A percentile compares a stretch with the other conserved stretches of the same genome.
phyloP scores from a whole-genome alignment of 2,797 vertebrate genomes.

The Lutjanus argentimaculatus region DNA sequence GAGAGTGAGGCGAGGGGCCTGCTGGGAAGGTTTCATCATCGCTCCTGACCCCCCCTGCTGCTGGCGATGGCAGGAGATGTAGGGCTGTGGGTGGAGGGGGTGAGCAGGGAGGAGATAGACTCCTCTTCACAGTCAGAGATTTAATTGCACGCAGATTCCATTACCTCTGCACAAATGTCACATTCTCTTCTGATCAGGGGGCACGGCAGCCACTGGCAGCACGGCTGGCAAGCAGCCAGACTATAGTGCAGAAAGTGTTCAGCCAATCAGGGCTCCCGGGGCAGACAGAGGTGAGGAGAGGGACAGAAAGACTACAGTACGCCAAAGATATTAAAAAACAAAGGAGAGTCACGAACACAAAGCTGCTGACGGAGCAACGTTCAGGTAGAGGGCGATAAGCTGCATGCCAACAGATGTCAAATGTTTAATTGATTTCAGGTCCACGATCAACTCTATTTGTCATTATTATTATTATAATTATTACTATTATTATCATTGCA shows the following conservation, averaged over 20 bases:
- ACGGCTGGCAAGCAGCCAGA: slow-evolving; percentile 89
- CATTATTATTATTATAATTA: neutral
- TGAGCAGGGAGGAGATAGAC: slow-evolving; percentile 83
- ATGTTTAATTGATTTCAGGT: slow-evolving; percentile 33
- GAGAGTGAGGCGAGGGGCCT: slow-evolving; percentile 79
- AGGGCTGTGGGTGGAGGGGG: slow-evolving; percentile 21
- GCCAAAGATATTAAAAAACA: slow-evolving; percentile 58
- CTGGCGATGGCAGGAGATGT: slow-evolving; percentile 74
- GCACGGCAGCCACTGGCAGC: slow-evolving; percentile 90
- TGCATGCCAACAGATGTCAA: slow-evolving; percentile 25
- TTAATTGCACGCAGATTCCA: slow-evolving; percentile 94
- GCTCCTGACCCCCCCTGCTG: slow-evolving; percentile 80
- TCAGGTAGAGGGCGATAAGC: slow-evolving; percentile 24
- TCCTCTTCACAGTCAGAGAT: slow-evolving; percentile 91
- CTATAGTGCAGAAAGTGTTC: slow-evolving; percentile 89
- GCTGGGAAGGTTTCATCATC: slow-evolving; percentile 90
- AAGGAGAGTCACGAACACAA: slow-evolving; percentile 51
- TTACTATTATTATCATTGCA: neutral
- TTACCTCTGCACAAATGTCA: slow-evolving; percentile 96
- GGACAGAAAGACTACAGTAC: slow-evolving; percentile 56
- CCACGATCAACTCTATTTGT: neutral
- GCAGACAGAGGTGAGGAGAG: slow-evolving; percentile 80
- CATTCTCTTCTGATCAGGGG: slow-evolving; percentile 94
- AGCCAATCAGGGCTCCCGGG: slow-evolving; percentile 88
- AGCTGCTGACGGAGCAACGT: slow-evolving; percentile 58